Evolutionary conservation across 1,140 invertebrate genomes (phyloP).

Genomic region (Heliconius melpomene): DNA sequence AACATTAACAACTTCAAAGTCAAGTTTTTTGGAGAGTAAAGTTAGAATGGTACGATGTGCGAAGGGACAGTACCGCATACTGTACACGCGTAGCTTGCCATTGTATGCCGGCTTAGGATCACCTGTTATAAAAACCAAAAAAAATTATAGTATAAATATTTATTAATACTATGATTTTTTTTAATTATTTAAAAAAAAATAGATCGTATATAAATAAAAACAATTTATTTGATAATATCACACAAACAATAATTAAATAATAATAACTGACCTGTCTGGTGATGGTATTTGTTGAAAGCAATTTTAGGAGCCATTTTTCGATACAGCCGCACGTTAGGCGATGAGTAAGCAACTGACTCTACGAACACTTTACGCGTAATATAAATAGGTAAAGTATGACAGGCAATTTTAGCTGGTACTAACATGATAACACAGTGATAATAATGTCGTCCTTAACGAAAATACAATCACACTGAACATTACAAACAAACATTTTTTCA

Average conservation of each 20-base stretch:
- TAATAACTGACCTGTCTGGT: conserved; percentile 50
- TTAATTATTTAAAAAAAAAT: no score
- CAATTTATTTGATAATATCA: not conserved
- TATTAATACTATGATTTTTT: not conserved
- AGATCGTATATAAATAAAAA: not conserved
- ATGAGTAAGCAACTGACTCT: not conserved
- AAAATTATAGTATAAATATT: not conserved
- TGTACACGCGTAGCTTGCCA: conserved; percentile 84
- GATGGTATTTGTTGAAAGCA: conserved; percentile 60
- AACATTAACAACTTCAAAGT: conserved; percentile 92
- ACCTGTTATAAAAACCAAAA: conserved; percentile 44
- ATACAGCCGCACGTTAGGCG: conserved; percentile 45
- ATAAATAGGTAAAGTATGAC: not conserved
- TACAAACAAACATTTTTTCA: not conserved
- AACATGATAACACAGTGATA: no score
- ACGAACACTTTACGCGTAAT: not conserved
- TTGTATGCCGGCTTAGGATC: conserved; percentile 73
- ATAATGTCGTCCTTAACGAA: not conserved
- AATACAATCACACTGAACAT: not conserved
- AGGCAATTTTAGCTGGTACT: no score
- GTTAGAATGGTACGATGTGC: conserved; percentile 92
- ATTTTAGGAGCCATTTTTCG: conserved; percentile 52
- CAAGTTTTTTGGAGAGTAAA: conserved; percentile 91
- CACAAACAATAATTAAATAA: conserved; percentile 39
- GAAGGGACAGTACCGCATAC: conserved; percentile 92